These are phyloP conservation scores for Bos javanicus DNA, from an alignment of 2,113 vertebrate genomes.

Conservation along the genomic window DNA sequence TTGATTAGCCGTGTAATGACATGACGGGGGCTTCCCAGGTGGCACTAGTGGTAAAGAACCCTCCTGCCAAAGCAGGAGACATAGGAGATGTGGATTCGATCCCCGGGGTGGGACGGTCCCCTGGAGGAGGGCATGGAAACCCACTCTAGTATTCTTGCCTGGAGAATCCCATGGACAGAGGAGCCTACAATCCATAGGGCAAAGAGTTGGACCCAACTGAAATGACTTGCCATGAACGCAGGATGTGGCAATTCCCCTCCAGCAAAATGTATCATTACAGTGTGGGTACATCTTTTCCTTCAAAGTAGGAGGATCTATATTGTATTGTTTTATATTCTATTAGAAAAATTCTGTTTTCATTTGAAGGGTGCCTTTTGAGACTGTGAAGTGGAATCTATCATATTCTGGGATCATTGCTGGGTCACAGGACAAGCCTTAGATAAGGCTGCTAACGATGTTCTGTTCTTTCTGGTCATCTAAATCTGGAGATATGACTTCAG, in stretches of 20 bases:
- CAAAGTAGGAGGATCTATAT: background rate
- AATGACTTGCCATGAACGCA: background rate
- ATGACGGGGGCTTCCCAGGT: background rate
- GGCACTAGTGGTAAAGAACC: background rate
- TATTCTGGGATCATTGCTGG: background rate
- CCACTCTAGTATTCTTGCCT: background rate
- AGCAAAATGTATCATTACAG: accelerated
- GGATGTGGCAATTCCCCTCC: background rate
- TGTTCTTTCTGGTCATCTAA: background rate
- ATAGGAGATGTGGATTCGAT: background rate
- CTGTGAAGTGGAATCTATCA: background rate
- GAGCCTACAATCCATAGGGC: background rate
- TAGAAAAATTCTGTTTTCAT: background rate
- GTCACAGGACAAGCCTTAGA: background rate
- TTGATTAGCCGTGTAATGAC: background rate
- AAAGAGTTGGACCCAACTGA: background rate
- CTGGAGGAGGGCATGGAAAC: background rate
- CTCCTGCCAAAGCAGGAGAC: background rate
- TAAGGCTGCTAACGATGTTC: background rate
- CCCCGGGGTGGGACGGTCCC: background rate
- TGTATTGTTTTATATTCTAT: background rate
- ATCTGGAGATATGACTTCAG: background rate
- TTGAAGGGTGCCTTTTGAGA: background rate
- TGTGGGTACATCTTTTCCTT: background rate
- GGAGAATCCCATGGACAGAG: background rate